Evolutionary conservation across 2,888 invertebrate genomes (phyloP).

Genomic region (Nomada lathburiana): DNA sequence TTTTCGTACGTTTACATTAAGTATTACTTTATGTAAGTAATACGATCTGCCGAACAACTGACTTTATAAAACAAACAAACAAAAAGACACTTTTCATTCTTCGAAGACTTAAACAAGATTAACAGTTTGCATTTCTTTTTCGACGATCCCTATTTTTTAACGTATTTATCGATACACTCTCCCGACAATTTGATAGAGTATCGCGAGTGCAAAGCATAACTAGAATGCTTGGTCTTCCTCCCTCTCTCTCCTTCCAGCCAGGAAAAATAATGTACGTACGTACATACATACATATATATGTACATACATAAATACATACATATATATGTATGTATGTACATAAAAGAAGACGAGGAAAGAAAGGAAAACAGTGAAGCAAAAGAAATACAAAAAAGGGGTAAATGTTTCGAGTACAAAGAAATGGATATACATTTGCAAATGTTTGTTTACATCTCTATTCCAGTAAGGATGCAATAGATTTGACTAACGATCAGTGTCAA

Average conservation of each 20-base stretch:
- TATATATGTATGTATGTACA: neutral
- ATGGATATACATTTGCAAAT: neutral
- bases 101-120: conserved; percentile 24
- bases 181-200: neutral
- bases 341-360: neutral
- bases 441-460: neutral
- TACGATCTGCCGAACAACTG: conserved; percentile 30
- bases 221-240: neutral
- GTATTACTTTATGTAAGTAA: conserved; percentile 9
- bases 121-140: conserved; percentile 45
- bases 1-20: conserved; percentile 14
- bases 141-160: conserved; percentile 3
- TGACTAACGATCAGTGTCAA: neutral
- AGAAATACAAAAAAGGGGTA: neutral
- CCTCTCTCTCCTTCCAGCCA: neutral
- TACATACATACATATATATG: too few relatives aligned
- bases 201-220: neutral
- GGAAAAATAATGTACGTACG: neutral
- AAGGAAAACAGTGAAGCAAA: neutral
- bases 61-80: conserved; percentile 20
- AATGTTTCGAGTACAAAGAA: neutral
- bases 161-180: neutral
- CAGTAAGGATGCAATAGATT: neutral
- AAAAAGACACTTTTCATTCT: conserved; percentile 17
- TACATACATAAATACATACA: too few relatives aligned